These are phyloP conservation scores for Apogon talboti DNA, from an alignment of 2,797 vertebrate genomes.

Conservation along the genomic window DNA sequence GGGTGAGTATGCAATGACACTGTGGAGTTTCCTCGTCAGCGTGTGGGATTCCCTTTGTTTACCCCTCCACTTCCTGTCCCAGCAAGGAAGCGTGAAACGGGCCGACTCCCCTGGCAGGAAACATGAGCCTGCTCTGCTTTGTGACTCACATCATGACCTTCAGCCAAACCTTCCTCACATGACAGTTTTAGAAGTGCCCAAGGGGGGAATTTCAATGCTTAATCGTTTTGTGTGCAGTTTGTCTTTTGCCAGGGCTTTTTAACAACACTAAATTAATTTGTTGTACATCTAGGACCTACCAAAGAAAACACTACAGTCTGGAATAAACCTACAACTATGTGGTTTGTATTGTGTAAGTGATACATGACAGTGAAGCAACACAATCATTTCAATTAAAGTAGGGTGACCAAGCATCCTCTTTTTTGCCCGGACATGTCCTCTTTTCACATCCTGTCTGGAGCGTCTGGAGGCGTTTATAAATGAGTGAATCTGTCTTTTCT, in stretches of 20 bases:
- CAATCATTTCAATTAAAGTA: no score
- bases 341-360: no score
- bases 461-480: no score
- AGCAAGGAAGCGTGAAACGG: slow-evolving; percentile 68
- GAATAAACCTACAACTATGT: no score
- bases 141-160: slow-evolving; percentile 71
- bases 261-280: slow-evolving; percentile 6
- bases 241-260: slow-evolving; percentile 17
- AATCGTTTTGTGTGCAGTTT: neutral
- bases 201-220: slow-evolving; percentile 45
- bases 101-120: slow-evolving; percentile 64
- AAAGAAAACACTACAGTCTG: slow-evolving; percentile 4
- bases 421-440: no score
- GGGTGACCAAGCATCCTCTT: no score
- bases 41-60: slow-evolving; percentile 83
- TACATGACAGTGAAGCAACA: no score
- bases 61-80: slow-evolving; percentile 77
- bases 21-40: slow-evolving; percentile 70
- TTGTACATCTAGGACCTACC: neutral
- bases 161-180: slow-evolving; percentile 62
- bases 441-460: no score
- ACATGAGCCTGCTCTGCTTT: slow-evolving; percentile 57
- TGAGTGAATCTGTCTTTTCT: no score
- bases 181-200: slow-evolving; percentile 38
- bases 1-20: slow-evolving; percentile 47